Evolutionary conservation across 2,113 vertebrate genomes (phyloP).

Genomic region (Ailuropoda melanoleuca): DNA sequence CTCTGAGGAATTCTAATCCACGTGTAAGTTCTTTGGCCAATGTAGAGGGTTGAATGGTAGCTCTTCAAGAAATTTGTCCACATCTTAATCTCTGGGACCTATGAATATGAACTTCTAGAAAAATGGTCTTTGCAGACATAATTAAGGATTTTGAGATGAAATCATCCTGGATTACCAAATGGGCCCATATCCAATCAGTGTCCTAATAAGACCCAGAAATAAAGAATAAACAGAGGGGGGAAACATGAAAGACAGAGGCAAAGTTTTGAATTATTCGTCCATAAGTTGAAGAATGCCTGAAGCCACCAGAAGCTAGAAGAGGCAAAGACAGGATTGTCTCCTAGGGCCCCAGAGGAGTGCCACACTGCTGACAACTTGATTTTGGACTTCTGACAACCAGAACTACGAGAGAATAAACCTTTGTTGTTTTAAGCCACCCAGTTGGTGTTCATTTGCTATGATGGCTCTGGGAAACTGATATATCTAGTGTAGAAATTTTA

Average conservation of each 20-base stretch:
- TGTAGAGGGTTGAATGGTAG: not conserved
- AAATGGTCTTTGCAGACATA: not conserved
- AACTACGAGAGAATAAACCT: not conserved
- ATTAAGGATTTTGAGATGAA: not conserved
- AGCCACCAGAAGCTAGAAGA: not conserved
- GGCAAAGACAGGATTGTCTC: not conserved
- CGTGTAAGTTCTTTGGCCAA: not conserved
- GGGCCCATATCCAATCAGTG: not conserved
- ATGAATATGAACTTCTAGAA: not conserved
- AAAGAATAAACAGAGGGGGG: not conserved
- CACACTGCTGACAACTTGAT: not conserved
- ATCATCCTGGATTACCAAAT: not conserved
- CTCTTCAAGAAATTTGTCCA: not conserved
- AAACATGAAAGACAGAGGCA: not conserved
- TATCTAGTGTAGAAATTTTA: not conserved
- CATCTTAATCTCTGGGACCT: not conserved
- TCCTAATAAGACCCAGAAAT: not conserved
- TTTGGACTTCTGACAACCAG: not conserved
- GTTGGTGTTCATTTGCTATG: not conserved
- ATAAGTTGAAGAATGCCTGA: not conserved
- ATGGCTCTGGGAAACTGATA: not conserved
- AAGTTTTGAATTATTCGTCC: not conserved
- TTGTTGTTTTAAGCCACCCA: not conserved
- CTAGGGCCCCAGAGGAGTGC: not conserved
- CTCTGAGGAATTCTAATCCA: not conserved